Conservation (phyloP, 2,113 vertebrate genomes). For the Ibidorhyncha struthersii region DNA sequence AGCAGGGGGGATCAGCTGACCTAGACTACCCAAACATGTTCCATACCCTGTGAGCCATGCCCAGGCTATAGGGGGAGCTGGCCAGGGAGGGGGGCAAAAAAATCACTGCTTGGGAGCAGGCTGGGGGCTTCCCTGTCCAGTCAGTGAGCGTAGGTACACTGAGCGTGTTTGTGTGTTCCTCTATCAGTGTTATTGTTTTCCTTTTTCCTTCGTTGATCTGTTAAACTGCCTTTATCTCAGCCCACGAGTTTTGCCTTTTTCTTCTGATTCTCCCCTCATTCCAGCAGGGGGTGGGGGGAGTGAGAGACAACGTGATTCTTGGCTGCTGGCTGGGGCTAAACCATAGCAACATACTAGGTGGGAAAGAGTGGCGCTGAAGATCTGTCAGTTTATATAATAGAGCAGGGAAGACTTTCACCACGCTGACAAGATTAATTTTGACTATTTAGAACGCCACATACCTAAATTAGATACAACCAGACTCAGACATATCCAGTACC, state of each 20-base stretch:
- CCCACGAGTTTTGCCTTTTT: not conserved
- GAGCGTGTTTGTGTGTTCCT: not conserved
- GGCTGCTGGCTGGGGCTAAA: not conserved
- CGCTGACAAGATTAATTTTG: not conserved
- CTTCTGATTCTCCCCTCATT: not conserved
- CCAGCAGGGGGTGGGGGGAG: not conserved
- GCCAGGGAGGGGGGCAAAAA: too few relatives aligned
- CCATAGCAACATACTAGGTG: not conserved
- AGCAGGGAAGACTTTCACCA: not conserved
- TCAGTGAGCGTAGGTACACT: not conserved
- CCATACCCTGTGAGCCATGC: not conserved
- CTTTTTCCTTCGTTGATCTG: not conserved
- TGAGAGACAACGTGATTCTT: not conserved
- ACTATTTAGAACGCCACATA: not conserved
- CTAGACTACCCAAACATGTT: not conserved
- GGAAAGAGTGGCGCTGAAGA: not conserved
- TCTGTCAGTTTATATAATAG: not conserved
- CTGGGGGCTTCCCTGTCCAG: not conserved
- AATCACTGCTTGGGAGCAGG: not conserved
- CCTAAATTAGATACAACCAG: not conserved
- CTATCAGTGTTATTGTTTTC: not conserved
- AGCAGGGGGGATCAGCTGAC: not conserved
- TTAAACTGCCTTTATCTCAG: not conserved
- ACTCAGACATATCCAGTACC: not conserved
- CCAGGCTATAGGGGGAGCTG: not conserved